Evolutionary conservation across 1,140 invertebrate species (phyloP), one percentile per base, ranked within the genome.

Genomic region (Lordiphosa clarofinis): DNA sequence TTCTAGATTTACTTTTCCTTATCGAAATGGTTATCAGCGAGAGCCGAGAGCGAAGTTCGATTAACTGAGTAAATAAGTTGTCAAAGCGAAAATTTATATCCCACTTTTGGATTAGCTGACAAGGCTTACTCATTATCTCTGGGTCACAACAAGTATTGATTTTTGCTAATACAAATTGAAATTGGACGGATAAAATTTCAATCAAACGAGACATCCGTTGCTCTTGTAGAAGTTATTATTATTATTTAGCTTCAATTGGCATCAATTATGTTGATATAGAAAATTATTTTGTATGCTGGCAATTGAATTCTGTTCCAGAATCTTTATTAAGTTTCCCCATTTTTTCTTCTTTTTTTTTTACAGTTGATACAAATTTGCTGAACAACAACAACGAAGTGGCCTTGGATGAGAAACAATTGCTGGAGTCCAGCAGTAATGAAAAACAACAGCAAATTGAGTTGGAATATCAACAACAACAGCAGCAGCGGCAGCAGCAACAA

Each of bases 191-290:
- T 7, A 31, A 8, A 31, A 31, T 28, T 28, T 28, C 24, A 3
- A 31, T 31, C 28, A 31, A 40, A 13, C 28, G 40, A 12, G 3
- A 35, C 19, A 19, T 50, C 31, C 48, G 19, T 9, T 38, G 35
- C n/a, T 24, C 55, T 48, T 11, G 53, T 37, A 54, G 43, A 55
- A 71, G 67, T 58, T 71, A 48, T 59, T 44, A 57, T 56, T 48
- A 69, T 71, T 57, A 70, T 73, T 84, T 84, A 60, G 71, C 73
- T 67, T 78, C 78, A 84, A 84, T 84, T 84, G 78, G 57, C 74
- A 64, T 64, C 78, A 84, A 84, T 84, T 84, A 84, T 76, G 65
- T 33, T 59, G 57, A 60, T 70, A 55, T 66, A 70, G 56, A 73
- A 84, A 82, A 84, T 84, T 86, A 66, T 68, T 84, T 73, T 63